Evolutionary conservation across 2,113 vertebrate genomes (phyloP), one percentile per base, ranked within the genome.

Genomic region (Semicossyphus pulcher): DNA sequence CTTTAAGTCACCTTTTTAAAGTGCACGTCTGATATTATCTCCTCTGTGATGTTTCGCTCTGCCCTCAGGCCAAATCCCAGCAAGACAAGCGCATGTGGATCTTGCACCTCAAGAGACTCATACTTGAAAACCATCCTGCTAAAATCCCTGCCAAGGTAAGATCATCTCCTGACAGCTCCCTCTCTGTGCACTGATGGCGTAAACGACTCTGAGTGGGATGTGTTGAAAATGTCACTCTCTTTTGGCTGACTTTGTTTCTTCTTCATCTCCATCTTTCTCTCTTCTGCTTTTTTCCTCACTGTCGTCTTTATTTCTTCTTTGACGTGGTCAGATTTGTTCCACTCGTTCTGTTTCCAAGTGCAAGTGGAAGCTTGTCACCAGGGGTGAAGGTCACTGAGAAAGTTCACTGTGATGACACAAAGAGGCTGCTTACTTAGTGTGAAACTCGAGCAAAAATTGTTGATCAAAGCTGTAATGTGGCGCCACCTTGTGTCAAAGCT

Each of bases 11-110:
- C 14, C 32, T 58, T 49, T 65, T 86, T 37, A 37, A 85, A 68
- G 49, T 49, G 25, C 48, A 51, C 56, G 52, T 64, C 53, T 80
- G 70, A 81, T 52, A 16, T 80, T 49, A 78, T 75, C 58, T 52
- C 75, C 37, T 23, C 58, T 87, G 39, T 78, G 66, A 68, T 85
- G 78, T 76, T 79, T 81, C 28, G 3, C 52, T 72, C 59, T 83
- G 73, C 70, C 80, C 60, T 37, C 69, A 99, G 98, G 98, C 98
- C 5, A 98, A 96, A 71, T 98, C 97, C 0, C 96, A 98, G 76
- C 97, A 96, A 92, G 97, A 99, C 76, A 99, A 99, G 63, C 96
- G 96, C 76, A 96, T 97, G 69, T 99, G 98, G 98, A 96, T 99
- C 86, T 93, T 97, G 76, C 97, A 99, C 83, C 93, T 99, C 78